Evolutionary conservation across 2,797 vertebrate genomes (phyloP), one percentile per base, ranked within the genome.

Genomic region (Phataginus tricuspis): DNA sequence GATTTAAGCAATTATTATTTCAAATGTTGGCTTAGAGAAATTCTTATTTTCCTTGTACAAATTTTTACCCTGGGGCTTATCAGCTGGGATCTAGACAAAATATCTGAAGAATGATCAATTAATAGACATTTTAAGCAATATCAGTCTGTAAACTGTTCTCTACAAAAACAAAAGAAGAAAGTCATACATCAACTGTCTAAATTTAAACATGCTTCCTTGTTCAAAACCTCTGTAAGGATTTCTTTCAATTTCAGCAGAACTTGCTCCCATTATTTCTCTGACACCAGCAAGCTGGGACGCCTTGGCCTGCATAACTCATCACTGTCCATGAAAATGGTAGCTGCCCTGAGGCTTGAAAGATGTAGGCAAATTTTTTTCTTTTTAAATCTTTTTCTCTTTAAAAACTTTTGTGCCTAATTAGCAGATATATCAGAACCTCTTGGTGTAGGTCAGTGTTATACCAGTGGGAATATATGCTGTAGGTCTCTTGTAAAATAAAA

Each of bases 401-500:
- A 96, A 94, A 68, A 18, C 90, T 87, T 90, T 34, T 19, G 19
- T 71, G 27, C 25, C 96, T 96, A 94, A 94, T 97, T 93, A 97
- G 88, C 74, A 53, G n/a, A 29, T 87, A 80, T 87, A 61, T 92
- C 79, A 66, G 83, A 91, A 64, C 68, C 31, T 84, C 37, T 86
- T 14, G 0, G 31, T 74, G 66, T 68, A 57, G 94, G 39, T 92
- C 79, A 86, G n/a, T 25, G 31, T 74, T 94, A 55, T 18, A 71
- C 83, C 96, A 92, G 86, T 84, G 91, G 97, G 89, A 89, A 92
- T 97, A 75, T 53, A 68, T 74, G 78, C 89, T 95, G 68, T 63
- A 71, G 84, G 80, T 92, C 96, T 61, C 55, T 29, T 95, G 97
- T 96, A 97, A 97, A 95, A 88, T 88, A 97, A 97, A 97, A 97